phyloP scores from a whole-genome alignment of 2,113 vertebrate genomes.

The Archilochus colubris region DNA sequence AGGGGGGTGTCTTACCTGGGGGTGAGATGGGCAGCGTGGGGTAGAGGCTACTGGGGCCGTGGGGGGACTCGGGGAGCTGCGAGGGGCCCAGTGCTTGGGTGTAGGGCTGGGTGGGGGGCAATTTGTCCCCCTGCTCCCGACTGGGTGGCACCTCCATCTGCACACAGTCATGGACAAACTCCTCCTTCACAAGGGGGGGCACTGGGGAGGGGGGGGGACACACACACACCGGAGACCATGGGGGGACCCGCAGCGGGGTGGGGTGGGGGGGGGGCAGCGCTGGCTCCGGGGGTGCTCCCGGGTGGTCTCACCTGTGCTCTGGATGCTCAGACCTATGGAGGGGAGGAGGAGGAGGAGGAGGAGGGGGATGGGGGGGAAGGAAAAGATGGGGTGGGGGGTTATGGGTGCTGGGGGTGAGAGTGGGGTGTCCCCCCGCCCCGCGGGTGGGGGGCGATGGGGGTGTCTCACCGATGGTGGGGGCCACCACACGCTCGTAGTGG shows the following conservation, averaged over 20 bases:
- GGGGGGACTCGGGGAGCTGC: conserved; percentile 62
- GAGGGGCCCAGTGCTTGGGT: conserved; percentile 67
- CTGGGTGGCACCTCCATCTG: conserved; percentile 65
- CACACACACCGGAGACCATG: neutral
- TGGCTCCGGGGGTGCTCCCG: neutral
- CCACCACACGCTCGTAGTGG: conserved; percentile 82
- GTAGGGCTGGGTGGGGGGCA: conserved; percentile 61
- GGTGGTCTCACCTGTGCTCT: neutral
- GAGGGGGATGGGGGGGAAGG: neutral
- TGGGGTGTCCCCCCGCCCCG: neutral
- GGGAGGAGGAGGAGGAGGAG: neutral
- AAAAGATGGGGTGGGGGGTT: neutral
- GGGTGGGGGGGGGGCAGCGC: neutral
- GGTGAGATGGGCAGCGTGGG: conserved; percentile 61
- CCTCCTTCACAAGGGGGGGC: conserved; percentile 76
- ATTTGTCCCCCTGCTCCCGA: neutral
- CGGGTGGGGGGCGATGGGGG: neutral
- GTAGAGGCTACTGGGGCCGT: conserved; percentile 61
- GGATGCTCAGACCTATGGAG: conserved; percentile 1
- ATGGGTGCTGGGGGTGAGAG: neutral
- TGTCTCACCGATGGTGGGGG: neutral
- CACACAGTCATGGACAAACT: conserved; percentile 74
- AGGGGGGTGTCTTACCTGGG: neutral
- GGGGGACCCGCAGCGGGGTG: neutral
- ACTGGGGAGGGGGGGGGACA: neutral